Evolutionary conservation across 2,113 vertebrate species (phyloP).

Genomic region (Nothocercus julius): DNA sequence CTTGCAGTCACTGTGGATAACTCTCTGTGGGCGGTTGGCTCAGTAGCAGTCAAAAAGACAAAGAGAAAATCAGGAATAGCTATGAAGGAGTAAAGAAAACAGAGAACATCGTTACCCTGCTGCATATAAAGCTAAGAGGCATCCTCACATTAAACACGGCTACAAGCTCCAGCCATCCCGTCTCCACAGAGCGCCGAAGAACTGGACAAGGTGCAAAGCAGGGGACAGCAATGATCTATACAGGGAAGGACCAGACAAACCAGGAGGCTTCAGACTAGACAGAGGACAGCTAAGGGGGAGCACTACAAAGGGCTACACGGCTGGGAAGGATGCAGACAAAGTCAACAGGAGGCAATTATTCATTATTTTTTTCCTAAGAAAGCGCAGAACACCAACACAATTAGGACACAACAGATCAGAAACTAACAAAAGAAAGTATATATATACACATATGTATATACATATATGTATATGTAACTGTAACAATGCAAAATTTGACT

Average conservation of each 20-base stretch:
- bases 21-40: neutral
- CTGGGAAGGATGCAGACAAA: neutral
- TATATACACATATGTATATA: neutral
- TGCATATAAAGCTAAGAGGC: neutral
- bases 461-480: neutral
- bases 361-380: neutral
- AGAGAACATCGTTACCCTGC: neutral
- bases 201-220: neutral
- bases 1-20: neutral
- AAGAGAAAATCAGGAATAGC: neutral
- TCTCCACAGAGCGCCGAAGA: neutral
- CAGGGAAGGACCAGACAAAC: neutral
- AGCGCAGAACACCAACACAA: neutral
- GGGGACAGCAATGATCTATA: neutral
- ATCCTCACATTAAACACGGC: neutral
- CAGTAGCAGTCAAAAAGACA: constrained; percentile 7
- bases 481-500: neutral
- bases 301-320: neutral
- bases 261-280: neutral
- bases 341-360: neutral
- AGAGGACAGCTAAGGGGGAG: neutral
- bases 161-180: neutral
- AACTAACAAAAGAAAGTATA: neutral
- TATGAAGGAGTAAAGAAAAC: neutral
- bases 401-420: neutral